These are phyloP conservation scores for Antitype chi DNA, from an alignment of 2,888 invertebrate genomes.

Conservation along the genomic window DNA sequence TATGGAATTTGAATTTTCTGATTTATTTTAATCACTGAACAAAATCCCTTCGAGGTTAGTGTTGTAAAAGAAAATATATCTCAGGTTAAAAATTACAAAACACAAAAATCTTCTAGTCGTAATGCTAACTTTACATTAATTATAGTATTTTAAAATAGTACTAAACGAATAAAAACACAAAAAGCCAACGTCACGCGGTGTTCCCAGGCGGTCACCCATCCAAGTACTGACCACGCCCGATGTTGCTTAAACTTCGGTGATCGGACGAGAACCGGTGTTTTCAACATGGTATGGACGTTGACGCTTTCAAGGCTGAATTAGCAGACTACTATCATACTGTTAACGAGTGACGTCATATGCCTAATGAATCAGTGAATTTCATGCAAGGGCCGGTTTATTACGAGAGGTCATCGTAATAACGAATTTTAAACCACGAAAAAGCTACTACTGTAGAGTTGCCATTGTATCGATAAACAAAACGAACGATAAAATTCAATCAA, in stretches of 20 bases:
- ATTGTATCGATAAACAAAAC: background rate
- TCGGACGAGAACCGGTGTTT: slow-evolving; percentile 89
- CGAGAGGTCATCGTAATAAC: background rate
- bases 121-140: background rate
- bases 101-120: background rate
- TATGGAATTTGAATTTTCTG: background rate
- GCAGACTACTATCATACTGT: background rate
- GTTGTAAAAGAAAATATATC: too few relatives aligned
- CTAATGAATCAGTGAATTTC: background rate
- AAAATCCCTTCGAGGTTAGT: too few relatives aligned
- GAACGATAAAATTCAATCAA: background rate
- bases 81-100: too few relatives aligned
- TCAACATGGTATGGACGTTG: slow-evolving; percentile 86
- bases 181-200: slow-evolving; percentile 74
- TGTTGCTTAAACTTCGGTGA: slow-evolving; percentile 89
- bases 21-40: background rate
- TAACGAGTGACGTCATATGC: slow-evolving; percentile 7
- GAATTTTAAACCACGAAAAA: background rate
- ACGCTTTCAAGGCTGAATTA: slow-evolving; percentile 33
- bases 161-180: background rate
- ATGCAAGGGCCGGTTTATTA: background rate
- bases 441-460: too few relatives aligned
- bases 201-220: slow-evolving; percentile 86
- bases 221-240: slow-evolving; percentile 88
- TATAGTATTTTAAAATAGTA: background rate